Conservation (phyloP, 2,113 vertebrate species). For the Aphyosemion australe region DNA sequence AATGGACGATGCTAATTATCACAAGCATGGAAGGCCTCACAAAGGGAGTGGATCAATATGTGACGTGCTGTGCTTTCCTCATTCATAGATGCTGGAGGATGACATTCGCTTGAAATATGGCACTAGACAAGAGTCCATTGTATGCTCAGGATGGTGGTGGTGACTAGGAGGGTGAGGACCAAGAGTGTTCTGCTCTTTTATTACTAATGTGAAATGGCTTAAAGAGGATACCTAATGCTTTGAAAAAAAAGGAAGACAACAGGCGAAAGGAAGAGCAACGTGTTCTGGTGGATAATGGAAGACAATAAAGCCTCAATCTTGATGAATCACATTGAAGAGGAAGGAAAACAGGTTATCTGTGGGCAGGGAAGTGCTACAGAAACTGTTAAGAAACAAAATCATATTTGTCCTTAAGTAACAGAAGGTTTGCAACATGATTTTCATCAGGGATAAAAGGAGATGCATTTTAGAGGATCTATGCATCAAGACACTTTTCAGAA, state of each 20-base stretch:
- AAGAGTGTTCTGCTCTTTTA: constrained; percentile 70
- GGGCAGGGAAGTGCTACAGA: constrained; percentile 30
- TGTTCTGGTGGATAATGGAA: constrained; percentile 51
- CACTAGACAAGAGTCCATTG: constrained; percentile 71
- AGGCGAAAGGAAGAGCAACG: constrained; percentile 48
- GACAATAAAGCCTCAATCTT: constrained; percentile 35
- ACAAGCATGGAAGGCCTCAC: constrained; percentile 76
- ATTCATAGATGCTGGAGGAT: constrained; percentile 73
- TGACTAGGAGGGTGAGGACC: constrained; percentile 46
- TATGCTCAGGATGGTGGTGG: constrained; percentile 45
- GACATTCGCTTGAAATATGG: constrained; percentile 71
- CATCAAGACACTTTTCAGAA: background rate
- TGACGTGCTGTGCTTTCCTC: constrained; percentile 59
- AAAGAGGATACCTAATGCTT: constrained; percentile 71
- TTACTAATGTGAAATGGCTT: constrained; percentile 62
- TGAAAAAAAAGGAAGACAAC: constrained; percentile 58
- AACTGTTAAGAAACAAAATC: constrained; percentile 16
- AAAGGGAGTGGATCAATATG: constrained; percentile 82
- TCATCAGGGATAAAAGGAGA: background rate
- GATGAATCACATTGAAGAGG: constrained; percentile 41
- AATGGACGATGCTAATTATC: constrained; percentile 84
- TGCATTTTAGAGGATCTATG: background rate
- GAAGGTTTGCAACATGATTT: background rate
- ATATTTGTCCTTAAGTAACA: background rate
- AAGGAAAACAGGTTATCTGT: constrained; percentile 53